These are phyloP conservation scores for Drosophila greeni DNA, from an alignment of 2,888 invertebrate species.

Conservation along the genomic window DNA sequence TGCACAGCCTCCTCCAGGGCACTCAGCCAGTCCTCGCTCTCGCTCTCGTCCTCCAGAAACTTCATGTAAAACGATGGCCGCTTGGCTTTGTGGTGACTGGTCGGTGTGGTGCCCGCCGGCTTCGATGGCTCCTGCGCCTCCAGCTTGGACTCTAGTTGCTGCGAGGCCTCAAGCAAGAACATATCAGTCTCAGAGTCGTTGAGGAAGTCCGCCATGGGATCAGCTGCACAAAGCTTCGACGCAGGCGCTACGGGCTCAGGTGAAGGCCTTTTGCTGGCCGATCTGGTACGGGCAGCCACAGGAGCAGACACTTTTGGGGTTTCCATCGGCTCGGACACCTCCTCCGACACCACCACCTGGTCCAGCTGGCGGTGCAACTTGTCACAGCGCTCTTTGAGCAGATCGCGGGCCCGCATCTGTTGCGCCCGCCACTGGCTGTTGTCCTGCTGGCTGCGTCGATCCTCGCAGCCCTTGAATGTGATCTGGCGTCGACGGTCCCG, in stretches of 20 bases:
- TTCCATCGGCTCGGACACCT: conserved; percentile 1
- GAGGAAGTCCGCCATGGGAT: conserved; percentile 64
- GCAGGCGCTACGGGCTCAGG: conserved; percentile 9
- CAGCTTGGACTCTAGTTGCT: conserved; percentile 68
- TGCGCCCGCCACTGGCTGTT: conserved; percentile 65
- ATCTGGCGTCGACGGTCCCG: conserved; percentile 50
- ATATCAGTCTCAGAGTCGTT: conserved; percentile 76
- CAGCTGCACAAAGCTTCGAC: conserved; percentile 1
- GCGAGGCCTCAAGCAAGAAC: conserved; percentile 73
- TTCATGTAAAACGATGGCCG: conserved; percentile 75
- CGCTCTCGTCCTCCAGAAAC: conserved; percentile 74
- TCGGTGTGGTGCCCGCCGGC: conserved; percentile 43
- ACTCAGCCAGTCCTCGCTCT: conserved; percentile 74
- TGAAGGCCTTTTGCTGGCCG: conserved; percentile 7
- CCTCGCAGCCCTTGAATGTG: conserved; percentile 45
- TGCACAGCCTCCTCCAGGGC: conserved; percentile 71
- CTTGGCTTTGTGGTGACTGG: conserved; percentile 59
- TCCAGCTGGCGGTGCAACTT: conserved; percentile 69
- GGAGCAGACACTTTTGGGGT: conserved; percentile 4
- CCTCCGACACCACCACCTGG: conserved; percentile 44
- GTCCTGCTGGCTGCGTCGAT: conserved; percentile 62
- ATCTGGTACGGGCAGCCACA: conserved; percentile 23
- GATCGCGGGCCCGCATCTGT: conserved; percentile 63
- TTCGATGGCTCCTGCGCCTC: conserved; percentile 16
- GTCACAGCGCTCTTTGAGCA: conserved; percentile 71